Conservation (phyloP, 2,113 vertebrate species). For the Takifugu flavidus region DNA sequence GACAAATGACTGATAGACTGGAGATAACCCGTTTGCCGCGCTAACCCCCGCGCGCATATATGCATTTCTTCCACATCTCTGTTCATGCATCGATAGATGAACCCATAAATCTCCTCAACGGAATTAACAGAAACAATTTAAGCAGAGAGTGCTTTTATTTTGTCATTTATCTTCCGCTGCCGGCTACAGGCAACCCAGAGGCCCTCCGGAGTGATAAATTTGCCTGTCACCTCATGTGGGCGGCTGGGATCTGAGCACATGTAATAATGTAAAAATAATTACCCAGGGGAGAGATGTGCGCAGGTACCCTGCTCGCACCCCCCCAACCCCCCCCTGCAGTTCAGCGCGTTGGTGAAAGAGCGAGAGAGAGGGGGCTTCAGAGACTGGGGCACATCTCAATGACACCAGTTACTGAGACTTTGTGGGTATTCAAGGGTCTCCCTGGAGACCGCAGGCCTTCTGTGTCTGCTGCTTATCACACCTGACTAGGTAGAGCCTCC, state of each 20-base stretch:
- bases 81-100: constrained; percentile 71
- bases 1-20: constrained; percentile 50
- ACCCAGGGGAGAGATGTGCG: constrained; percentile 75
- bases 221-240: constrained; percentile 78
- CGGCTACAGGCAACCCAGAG: constrained; percentile 54
- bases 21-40: constrained; percentile 59
- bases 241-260: constrained; percentile 79
- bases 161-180: constrained; percentile 78
- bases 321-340: constrained; percentile 33
- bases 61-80: constrained; percentile 61
- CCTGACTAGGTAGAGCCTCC: constrained; percentile 60
- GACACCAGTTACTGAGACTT: constrained; percentile 73
- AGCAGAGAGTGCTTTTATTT: constrained; percentile 81
- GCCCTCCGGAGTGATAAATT: constrained; percentile 79
- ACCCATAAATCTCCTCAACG: constrained; percentile 78
- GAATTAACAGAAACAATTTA: constrained; percentile 85
- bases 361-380: constrained; percentile 21
- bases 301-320: constrained; percentile 54
- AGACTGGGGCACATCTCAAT: constrained; percentile 63
- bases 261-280: constrained; percentile 87
- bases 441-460: constrained; percentile 44
- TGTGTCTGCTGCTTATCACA: constrained; percentile 62
- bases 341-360: constrained; percentile 44
- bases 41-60: constrained; percentile 47
- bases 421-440: constrained; percentile 57